phyloP scores from a whole-genome alignment of 2,888 invertebrate genomes.

The Cephus pulcher region DNA sequence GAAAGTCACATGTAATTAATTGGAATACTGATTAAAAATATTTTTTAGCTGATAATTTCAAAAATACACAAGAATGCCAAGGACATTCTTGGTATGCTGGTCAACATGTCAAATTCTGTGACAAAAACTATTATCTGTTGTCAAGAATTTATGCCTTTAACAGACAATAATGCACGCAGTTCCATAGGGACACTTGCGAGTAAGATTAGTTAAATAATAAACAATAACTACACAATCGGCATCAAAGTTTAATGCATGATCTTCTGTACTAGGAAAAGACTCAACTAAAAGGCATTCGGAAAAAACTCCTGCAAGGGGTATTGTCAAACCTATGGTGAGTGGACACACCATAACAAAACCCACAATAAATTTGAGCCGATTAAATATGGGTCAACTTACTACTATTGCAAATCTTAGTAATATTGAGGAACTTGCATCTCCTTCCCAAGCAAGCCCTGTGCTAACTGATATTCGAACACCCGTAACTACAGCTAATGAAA shows the following conservation, averaged over 20 bases:
- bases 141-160: constrained; percentile 39
- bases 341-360: constrained; percentile 63
- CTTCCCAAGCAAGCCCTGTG: constrained; percentile 36
- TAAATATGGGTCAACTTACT: constrained; percentile 54
- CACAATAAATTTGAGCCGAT: constrained; percentile 59
- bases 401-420: constrained; percentile 45
- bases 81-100: constrained; percentile 48
- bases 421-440: constrained; percentile 47
- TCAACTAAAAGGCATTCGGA: constrained; percentile 43
- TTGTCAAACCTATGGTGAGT: constrained; percentile 63
- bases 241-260: too few species aligned
- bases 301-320: constrained; percentile 58
- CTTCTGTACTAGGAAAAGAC: constrained; percentile 41
- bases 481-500: constrained; percentile 7
- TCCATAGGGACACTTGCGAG: neutral
- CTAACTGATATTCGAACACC: constrained; percentile 9
- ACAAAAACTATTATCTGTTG: constrained; percentile 52
- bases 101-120: constrained; percentile 45
- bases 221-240: too few species aligned
- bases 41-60: constrained; percentile 45
- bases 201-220: neutral
- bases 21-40: neutral
- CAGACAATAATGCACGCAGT: neutral
- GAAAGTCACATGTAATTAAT: neutral
- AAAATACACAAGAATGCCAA: constrained; percentile 48